Evolutionary conservation across 1,140 invertebrate genomes (phyloP).

Genomic region (Ceratoteleas bidentatus): DNA sequence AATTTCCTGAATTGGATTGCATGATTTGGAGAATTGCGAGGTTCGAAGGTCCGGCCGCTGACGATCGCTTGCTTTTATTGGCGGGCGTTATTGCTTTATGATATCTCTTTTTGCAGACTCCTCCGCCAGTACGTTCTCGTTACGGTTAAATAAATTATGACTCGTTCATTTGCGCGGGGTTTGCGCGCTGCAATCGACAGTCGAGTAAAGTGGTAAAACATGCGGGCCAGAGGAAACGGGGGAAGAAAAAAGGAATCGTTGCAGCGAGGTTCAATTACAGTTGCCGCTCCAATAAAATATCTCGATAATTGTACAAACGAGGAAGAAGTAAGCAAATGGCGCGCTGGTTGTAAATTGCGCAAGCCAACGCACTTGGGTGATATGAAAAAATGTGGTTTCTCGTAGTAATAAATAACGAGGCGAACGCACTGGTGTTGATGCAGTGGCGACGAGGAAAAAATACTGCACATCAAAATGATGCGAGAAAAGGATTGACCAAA

Average conservation of each 20-base stretch:
- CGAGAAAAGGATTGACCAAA: slow-evolving; percentile 45
- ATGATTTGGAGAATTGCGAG: slow-evolving; percentile 45
- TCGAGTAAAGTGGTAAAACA: slow-evolving; percentile 14
- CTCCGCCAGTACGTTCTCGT: slow-evolving; percentile 44
- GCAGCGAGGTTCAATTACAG: not conserved
- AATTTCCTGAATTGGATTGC: slow-evolving; percentile 48
- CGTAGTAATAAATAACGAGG: not conserved
- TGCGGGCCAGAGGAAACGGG: slow-evolving; percentile 3
- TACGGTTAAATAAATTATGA: slow-evolving; percentile 53
- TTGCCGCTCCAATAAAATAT: not conserved
- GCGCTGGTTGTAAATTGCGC: too few relatives aligned
- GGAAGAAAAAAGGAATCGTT: not conserved
- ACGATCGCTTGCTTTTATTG: slow-evolving; percentile 70
- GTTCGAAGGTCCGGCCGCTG: slow-evolving; percentile 24
- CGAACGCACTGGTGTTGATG: not conserved
- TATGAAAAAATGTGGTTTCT: too few relatives aligned
- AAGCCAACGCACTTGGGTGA: too few relatives aligned
- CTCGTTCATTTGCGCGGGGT: slow-evolving; percentile 23
- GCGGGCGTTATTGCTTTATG: slow-evolving; percentile 69
- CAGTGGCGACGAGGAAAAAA: slow-evolving; percentile 14
- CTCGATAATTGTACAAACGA: not conserved
- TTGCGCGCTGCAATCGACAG: slow-evolving; percentile 22
- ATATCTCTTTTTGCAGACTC: slow-evolving; percentile 60
- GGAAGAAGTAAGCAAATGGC: not conserved
- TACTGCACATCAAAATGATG: slow-evolving; percentile 33